Evolutionary conservation across 30 jellyfish, hydroid and myxozoan genomes (phyloP).

Genomic region (Aurelia aurita complex sp. Pacific): DNA sequence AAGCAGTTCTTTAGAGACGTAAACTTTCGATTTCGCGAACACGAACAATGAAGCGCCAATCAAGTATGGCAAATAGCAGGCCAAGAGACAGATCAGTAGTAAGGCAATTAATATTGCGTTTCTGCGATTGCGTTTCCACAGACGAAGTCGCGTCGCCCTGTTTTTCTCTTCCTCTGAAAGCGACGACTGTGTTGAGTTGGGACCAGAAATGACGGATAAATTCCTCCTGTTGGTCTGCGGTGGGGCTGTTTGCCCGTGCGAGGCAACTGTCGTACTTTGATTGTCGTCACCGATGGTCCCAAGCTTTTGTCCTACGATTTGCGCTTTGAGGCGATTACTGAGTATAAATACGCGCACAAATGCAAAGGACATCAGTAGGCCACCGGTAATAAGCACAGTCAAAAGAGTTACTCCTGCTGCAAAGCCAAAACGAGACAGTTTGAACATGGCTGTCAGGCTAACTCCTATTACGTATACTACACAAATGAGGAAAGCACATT

Average conservation of each 20-base stretch:
- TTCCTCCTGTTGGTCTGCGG: background rate
- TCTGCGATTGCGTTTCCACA: conserved; percentile 9
- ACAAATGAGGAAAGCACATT: background rate
- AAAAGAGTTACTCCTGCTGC: conserved; percentile 59
- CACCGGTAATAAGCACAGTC: conserved; percentile 26
- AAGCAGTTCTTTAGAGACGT: conserved; percentile 33
- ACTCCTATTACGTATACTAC: conserved; percentile 19
- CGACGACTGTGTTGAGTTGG: background rate
- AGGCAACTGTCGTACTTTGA: background rate
- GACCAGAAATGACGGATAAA: background rate
- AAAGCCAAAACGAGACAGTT: conserved; percentile 33
- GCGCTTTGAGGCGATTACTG: conserved; percentile 11
- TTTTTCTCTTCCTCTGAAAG: background rate
- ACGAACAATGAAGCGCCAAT: conserved; percentile 38
- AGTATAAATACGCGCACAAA: conserved; percentile 35
- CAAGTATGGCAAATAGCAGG: conserved; percentile 53
- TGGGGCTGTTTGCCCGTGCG: background rate
- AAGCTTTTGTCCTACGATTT: background rate
- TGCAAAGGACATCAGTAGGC: conserved; percentile 20
- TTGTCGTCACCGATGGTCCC: background rate
- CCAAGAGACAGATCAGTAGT: conserved; percentile 2
- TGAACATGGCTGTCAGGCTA: conserved; percentile 24
- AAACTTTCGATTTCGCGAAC: conserved; percentile 33
- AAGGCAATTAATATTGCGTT: conserved; percentile 30
- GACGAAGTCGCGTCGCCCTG: background rate